Evolutionary conservation across 53 echinoderm and acorn worm species (phyloP).

Genomic region (Echinarachnius parma): DNA sequence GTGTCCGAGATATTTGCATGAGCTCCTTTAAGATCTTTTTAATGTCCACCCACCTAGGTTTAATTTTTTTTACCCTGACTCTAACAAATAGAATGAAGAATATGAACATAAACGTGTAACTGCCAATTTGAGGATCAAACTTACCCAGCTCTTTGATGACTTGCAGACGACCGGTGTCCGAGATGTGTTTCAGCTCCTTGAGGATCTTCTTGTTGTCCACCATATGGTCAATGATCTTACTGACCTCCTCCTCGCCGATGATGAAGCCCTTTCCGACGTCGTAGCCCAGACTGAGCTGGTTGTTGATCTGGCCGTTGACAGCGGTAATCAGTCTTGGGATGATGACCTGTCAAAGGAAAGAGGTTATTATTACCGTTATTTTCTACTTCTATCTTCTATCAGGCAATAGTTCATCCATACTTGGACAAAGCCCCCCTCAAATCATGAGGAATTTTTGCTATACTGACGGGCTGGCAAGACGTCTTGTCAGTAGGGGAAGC

Average conservation of each 20-base stretch:
- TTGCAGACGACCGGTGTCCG: slow-evolving; percentile 67
- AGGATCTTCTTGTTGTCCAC: slow-evolving; percentile 83
- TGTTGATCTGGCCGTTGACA: slow-evolving; percentile 81
- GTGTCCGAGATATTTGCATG: too few species aligned
- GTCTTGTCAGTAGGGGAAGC: too few species aligned
- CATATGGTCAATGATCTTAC: slow-evolving; percentile 77
- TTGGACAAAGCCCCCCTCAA: too few species aligned
- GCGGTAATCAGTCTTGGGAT: slow-evolving; percentile 65
- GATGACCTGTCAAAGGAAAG: slow-evolving; percentile 44
- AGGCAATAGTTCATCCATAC: too few species aligned
- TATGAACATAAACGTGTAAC: too few species aligned
- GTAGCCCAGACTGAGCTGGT: slow-evolving; percentile 84
- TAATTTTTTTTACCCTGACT: not conserved
- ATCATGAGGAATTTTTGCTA: too few species aligned
- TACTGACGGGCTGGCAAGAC: too few species aligned
- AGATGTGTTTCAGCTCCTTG: slow-evolving; percentile 66
- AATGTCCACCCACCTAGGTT: not conserved
- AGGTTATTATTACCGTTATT: not conserved
- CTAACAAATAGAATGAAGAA: too few species aligned
- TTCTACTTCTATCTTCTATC: too few species aligned
- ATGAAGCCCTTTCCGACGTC: slow-evolving; percentile 95
- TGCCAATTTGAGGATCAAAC: too few species aligned
- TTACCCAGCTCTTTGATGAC: slow-evolving; percentile 84
- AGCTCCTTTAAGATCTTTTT: not conserved
- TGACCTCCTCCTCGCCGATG: slow-evolving; percentile 82